Conservation (phyloP, 92 coral and sea anemone species). For the Muricea muricata region DNA sequence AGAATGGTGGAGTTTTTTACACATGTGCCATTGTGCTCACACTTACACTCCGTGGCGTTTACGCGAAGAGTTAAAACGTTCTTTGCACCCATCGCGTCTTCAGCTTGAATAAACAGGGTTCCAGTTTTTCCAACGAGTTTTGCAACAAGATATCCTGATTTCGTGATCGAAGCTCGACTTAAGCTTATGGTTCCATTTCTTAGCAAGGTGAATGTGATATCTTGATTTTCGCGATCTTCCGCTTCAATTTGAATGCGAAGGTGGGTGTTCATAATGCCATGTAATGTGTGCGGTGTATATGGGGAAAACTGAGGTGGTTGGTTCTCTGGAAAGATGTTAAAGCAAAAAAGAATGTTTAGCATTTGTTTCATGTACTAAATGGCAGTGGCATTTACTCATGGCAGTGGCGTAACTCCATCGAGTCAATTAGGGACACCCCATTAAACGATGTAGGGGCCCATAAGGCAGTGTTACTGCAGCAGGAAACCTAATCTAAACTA, state of each 20-base stretch:
- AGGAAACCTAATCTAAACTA: too few species aligned
- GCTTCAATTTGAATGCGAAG: neutral
- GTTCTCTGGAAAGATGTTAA: neutral
- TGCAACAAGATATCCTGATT: neutral
- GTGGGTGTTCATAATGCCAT: neutral
- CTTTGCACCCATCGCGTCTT: conserved; percentile 6
- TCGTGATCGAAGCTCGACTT: neutral
- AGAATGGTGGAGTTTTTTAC: neutral
- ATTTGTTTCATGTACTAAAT: too few species aligned
- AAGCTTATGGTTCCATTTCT: neutral
- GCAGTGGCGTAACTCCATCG: too few species aligned
- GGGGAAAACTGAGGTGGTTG: neutral
- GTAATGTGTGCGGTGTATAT: neutral
- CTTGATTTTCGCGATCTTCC: neutral
- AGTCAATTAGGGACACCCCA: too few species aligned
- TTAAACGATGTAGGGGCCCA: too few species aligned
- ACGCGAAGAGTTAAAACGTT: neutral
- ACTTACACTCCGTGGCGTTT: neutral
- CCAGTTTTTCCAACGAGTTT: neutral
- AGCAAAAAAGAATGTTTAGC: too few species aligned
- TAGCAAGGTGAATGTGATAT: neutral
- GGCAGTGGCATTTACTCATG: too few species aligned
- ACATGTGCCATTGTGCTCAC: conserved; percentile 1
- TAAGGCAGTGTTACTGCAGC: too few species aligned
- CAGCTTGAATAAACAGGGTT: conserved; percentile 8